A percentile compares a stretch with the other conserved stretches of the same genome.
These are phyloP conservation scores for Agapornis canus DNA, from an alignment of 2,797 vertebrate species.

Conservation along the genomic window DNA sequence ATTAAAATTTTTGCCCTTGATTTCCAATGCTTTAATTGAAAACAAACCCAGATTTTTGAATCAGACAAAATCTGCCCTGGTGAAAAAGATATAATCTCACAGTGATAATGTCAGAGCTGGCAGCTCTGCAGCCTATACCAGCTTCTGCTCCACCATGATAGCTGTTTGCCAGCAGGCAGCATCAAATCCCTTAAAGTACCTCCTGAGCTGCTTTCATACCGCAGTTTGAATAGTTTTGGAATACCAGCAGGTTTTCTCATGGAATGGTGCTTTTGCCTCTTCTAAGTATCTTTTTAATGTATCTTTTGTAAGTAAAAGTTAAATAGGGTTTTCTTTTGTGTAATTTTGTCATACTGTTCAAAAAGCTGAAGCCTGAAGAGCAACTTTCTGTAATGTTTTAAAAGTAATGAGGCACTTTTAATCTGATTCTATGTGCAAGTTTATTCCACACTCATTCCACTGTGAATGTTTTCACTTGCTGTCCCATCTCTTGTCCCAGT, in stretches of 20 bases:
- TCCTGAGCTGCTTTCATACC: not conserved
- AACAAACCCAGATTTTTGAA: not conserved
- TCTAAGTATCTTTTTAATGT: not conserved
- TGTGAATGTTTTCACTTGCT: not conserved
- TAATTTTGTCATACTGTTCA: not conserved
- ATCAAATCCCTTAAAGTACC: not conserved
- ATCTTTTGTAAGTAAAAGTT: not conserved
- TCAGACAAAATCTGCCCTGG: not conserved
- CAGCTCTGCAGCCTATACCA: fast-evolving
- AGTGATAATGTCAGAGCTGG: not conserved
- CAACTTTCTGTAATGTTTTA: not conserved
- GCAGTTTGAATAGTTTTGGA: not conserved
- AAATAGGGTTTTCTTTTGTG: not conserved
- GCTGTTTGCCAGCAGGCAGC: not conserved
- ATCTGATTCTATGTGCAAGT: not conserved
- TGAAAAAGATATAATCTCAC: not conserved
- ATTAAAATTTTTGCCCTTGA: not conserved
- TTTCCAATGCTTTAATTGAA: conserved; percentile 15
- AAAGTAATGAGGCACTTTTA: not conserved
- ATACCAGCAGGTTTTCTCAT: not conserved
- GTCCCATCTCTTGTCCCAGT: not conserved
- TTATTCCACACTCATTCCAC: not conserved
- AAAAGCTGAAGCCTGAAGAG: not conserved
- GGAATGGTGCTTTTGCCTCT: not conserved
- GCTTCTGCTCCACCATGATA: not conserved